Percentiles rank a stretch among this genome's conserved stretches.
These are phyloP conservation scores for Eupithecia exiguata DNA, from an alignment of 2,888 invertebrate genomes.

Conservation along the genomic window DNA sequence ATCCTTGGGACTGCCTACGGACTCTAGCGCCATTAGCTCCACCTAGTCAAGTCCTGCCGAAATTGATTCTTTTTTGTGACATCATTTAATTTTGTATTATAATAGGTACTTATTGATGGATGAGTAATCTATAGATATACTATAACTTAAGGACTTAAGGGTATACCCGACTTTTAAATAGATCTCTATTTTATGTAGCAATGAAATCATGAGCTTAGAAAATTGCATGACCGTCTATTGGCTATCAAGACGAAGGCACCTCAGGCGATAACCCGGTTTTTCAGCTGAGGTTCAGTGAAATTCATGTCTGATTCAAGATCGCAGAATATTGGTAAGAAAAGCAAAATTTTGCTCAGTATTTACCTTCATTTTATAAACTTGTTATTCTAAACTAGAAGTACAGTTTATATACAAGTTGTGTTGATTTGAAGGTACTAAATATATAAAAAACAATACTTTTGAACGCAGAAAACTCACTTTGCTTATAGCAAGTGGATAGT, in stretches of 20 bases:
- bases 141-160: too few species aligned
- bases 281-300: slow-evolving; percentile 8
- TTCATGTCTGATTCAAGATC: background rate
- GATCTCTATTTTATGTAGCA: slow-evolving; percentile 25
- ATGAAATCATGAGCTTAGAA: slow-evolving; percentile 35
- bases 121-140: background rate
- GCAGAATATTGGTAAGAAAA: background rate
- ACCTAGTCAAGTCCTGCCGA: too few species aligned
- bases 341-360: background rate
- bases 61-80: too few species aligned
- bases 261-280: slow-evolving; percentile 21
- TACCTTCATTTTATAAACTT: background rate
- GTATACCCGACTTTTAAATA: slow-evolving; percentile 14
- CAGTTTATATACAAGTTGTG: background rate
- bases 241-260: slow-evolving; percentile 30
- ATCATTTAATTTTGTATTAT: too few species aligned
- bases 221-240: slow-evolving; percentile 33
- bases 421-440: background rate
- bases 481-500: background rate
- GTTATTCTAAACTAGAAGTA: background rate
- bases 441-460: background rate
- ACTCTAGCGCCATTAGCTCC: too few species aligned
- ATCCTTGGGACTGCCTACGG: too few species aligned
- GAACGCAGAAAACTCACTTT: background rate
- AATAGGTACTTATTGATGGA: too few species aligned